phyloP scores from a whole-genome alignment of 2,113 vertebrate species.

The Acanthisitta chloris region DNA sequence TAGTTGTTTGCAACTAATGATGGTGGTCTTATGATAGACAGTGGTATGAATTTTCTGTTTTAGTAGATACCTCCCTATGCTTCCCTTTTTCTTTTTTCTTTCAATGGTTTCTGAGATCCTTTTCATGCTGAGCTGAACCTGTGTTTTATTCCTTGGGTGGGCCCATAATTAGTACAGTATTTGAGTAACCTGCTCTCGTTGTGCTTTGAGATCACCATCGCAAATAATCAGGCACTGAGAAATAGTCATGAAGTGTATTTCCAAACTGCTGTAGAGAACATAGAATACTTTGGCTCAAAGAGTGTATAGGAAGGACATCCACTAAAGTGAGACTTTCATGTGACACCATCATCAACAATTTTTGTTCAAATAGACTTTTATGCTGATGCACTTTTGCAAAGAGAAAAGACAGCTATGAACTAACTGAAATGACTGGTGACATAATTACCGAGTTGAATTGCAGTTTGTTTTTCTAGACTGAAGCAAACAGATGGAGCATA shows the following conservation, averaged over 20 bases:
- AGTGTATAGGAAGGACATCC: background rate
- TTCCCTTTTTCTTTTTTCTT: rapidly evolving
- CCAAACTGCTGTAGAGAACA: background rate
- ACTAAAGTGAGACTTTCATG: background rate
- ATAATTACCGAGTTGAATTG: constrained; percentile 21
- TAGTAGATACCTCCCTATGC: rapidly evolving
- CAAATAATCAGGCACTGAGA: background rate
- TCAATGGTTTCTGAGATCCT: background rate
- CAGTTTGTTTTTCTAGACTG: background rate
- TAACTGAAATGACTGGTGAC: background rate
- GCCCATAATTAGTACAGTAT: background rate
- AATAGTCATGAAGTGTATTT: background rate
- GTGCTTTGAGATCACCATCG: background rate
- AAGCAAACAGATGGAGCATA: constrained; percentile 28
- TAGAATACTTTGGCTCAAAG: background rate
- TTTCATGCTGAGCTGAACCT: background rate
- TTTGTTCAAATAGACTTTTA: background rate
- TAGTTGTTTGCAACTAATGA: background rate
- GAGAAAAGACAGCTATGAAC: background rate
- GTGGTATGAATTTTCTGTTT: background rate
- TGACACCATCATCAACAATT: background rate
- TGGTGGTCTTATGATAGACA: rapidly evolving
- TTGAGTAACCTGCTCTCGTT: background rate
- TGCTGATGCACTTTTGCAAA: background rate
- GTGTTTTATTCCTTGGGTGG: background rate